Evolutionary conservation across 2,113 vertebrate species (phyloP).

Genomic region (Dryoscopus gambensis): DNA sequence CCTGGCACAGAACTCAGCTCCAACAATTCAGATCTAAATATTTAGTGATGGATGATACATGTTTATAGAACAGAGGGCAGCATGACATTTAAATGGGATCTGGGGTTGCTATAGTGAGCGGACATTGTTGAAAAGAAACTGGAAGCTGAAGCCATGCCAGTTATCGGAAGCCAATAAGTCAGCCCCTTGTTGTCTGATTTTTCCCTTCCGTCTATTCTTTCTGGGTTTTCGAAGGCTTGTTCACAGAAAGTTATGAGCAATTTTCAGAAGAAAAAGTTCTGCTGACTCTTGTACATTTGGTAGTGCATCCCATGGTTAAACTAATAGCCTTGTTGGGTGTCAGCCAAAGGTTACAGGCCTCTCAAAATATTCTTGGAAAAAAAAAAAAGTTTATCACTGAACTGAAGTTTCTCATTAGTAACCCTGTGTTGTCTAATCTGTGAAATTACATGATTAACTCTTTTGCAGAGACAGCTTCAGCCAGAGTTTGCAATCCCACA

Average conservation of each 20-base stretch:
- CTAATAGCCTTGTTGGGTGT: slow-evolving; percentile 84
- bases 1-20: slow-evolving; percentile 83
- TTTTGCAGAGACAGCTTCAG: slow-evolving; percentile 72
- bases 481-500: slow-evolving; percentile 76
- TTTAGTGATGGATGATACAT: slow-evolving; percentile 87
- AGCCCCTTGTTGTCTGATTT: slow-evolving; percentile 45
- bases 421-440: slow-evolving; percentile 83
- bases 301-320: slow-evolving; percentile 80
- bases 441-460: slow-evolving; percentile 85
- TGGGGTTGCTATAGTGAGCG: slow-evolving; percentile 73
- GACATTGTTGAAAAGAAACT: slow-evolving; percentile 72
- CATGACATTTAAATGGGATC: slow-evolving; percentile 80
- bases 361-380: slow-evolving; percentile 86
- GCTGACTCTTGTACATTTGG: slow-evolving; percentile 80
- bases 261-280: slow-evolving; percentile 75
- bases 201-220: slow-evolving; percentile 12
- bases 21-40: slow-evolving; percentile 88
- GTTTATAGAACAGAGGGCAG: slow-evolving; percentile 85
- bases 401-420: slow-evolving; percentile 86
- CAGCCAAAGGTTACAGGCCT: slow-evolving; percentile 87
- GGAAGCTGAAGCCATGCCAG: slow-evolving; percentile 71
- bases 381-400: slow-evolving; percentile 81
- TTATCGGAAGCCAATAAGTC: slow-evolving; percentile 74
- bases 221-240: slow-evolving; percentile 65
- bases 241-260: slow-evolving; percentile 66